Percentiles rank a stretch among this genome's conserved stretches.
phyloP scores from a whole-genome alignment of 2,113 vertebrate genomes.

The Pholis gunnellus region DNA sequence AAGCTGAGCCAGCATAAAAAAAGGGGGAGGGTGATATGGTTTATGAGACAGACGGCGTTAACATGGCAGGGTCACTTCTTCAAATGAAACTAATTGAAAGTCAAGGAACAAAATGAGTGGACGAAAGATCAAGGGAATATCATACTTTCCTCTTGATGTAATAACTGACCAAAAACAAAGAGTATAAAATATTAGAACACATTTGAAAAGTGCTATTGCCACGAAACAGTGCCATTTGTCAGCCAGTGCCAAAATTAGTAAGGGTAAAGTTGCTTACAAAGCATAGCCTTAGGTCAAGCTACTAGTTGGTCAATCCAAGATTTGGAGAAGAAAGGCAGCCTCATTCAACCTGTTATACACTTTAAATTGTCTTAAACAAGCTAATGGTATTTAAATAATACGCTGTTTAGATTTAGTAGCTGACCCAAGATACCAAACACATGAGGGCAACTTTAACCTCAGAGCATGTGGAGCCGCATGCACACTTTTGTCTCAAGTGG shows the following conservation, averaged over 20 bases:
- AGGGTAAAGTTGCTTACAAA: slow-evolving; percentile 73
- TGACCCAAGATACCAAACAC: slow-evolving; percentile 68
- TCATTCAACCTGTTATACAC: background rate
- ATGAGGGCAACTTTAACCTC: slow-evolving; percentile 73
- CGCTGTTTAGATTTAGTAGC: slow-evolving; percentile 32
- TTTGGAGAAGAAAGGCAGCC: background rate
- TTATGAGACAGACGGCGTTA: slow-evolving; percentile 60
- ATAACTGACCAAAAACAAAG: slow-evolving; percentile 35
- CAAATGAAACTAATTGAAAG: slow-evolving; percentile 48
- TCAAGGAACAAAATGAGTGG: slow-evolving; percentile 16
- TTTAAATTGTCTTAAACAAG: slow-evolving; percentile 10
- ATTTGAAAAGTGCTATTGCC: slow-evolving; percentile 72
- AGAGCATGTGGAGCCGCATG: slow-evolving; percentile 69
- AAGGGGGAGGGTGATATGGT: slow-evolving; percentile 52
- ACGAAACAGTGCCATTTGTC: slow-evolving; percentile 69
- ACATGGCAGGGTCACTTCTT: slow-evolving; percentile 72
- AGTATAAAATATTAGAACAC: slow-evolving; percentile 26
- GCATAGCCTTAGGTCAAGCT: slow-evolving; percentile 60
- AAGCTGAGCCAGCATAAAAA: slow-evolving; percentile 57
- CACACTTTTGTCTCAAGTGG: slow-evolving; percentile 69
- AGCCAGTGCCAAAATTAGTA: slow-evolving; percentile 62
- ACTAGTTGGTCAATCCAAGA: slow-evolving; percentile 24
- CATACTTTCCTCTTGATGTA: slow-evolving; percentile 61
- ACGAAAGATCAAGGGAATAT: slow-evolving; percentile 60
- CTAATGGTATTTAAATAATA: slow-evolving; percentile 8